A percentile compares a stretch with the other conserved stretches of the same genome.
phyloP scores from a whole-genome alignment of 2,888 invertebrate genomes.

The Caradrina kadenii region DNA sequence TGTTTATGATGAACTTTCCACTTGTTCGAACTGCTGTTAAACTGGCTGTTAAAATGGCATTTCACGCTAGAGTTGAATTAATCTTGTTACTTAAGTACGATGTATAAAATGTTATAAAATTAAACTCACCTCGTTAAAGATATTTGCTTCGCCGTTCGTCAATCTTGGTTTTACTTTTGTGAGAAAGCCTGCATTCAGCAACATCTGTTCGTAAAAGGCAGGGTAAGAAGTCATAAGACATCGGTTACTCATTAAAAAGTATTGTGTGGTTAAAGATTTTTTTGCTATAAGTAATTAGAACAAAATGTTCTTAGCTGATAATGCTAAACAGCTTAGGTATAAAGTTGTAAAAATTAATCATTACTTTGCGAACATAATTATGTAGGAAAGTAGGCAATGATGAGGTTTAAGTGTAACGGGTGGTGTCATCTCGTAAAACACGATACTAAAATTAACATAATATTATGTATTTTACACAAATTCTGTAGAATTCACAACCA shows the following conservation, averaged over 20 bases:
- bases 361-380: background rate
- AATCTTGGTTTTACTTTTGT: too few species aligned
- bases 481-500: conserved; percentile 6
- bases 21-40: conserved; percentile 24
- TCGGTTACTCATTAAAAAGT: background rate
- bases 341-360: background rate
- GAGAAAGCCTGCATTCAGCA: background rate
- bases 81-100: background rate
- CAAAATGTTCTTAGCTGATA: background rate
- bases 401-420: conserved; percentile 9
- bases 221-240: background rate
- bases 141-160: background rate
- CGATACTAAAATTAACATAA: conserved; percentile 23
- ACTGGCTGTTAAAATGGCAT: conserved; percentile 10
- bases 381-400: background rate
- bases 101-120: conserved; percentile 4
- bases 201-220: background rate
- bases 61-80: conserved; percentile 20
- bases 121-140: background rate
- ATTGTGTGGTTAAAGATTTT: background rate
- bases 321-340: background rate
- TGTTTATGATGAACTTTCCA: conserved; percentile 56
- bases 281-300: background rate
- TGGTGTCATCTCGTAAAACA: conserved; percentile 31
- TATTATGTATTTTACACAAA: conserved; percentile 9